Evolutionary conservation across 2,113 vertebrate genomes (phyloP), one percentile per base, ranked within the genome.

Genomic region (Brachypteracias leptosomus): DNA sequence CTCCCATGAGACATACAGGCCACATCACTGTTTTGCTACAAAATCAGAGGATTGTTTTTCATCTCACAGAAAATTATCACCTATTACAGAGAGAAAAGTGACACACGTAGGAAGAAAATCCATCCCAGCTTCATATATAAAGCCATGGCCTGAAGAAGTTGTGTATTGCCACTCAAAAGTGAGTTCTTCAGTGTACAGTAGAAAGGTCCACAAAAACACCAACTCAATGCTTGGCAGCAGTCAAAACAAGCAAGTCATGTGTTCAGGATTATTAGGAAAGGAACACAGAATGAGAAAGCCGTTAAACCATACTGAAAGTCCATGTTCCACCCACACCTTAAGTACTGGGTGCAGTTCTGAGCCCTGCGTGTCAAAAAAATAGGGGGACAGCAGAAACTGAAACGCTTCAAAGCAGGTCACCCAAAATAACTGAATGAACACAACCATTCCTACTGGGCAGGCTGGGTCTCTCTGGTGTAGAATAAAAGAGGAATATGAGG

Each of bases 11-110:
- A 88, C 58, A 97, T 13, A 91, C 13, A 83, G 57, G 88, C 63
- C 92, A 93, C 93, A 79, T 72, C 86, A 91, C 26, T 89, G 55
- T 67, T 95, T 93, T 85, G 80, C 90, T 94, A 95, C 57, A 95
- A 92, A 93, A 94, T 63, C 67, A 80, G 58, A 93, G 42, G 44
- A 90, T 26, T 85, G 79, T 80, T 89, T 96, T 76, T 95, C 91
- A 93, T 81, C 89, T 93, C 49, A 89, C 84, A 95, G 88, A 91
- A 93, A 96, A 95, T 91, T 1, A 96, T 47, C 44, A 90, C 80
- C 90, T 96, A 95, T 81, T 97, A 92, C 91, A 92, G 80, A 91
- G 65, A 96, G 88, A 95, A 83, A 95, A 89, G 65, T 5, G 9
- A 96, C 47, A 97, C 14, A 87, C 1, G 16, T 7, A 89, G 78